These are phyloP conservation scores for Drosophila sp. DNA, from an alignment of 1,140 invertebrate genomes.

Conservation along the genomic window DNA sequence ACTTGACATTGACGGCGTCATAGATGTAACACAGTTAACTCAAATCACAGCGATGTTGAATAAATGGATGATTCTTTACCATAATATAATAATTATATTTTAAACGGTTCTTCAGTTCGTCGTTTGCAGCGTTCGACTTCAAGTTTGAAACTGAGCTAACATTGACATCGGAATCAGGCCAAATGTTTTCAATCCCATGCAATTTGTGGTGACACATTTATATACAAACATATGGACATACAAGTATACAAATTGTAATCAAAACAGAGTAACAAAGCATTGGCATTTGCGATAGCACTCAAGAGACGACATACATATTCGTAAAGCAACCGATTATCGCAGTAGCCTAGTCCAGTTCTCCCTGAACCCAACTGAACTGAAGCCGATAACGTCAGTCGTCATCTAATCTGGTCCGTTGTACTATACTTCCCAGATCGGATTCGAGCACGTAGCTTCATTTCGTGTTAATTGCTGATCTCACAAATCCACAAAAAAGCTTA, in stretches of 20 bases:
- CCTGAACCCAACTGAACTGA: conserved; percentile 25
- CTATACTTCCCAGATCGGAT: conserved; percentile 14
- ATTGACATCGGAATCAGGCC: conserved; percentile 50
- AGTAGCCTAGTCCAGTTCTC: conserved; percentile 24
- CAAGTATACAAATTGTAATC: conserved; percentile 42
- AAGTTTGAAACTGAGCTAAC: conserved; percentile 62
- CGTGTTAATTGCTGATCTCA: conserved; percentile 13
- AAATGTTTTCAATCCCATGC: conserved; percentile 73
- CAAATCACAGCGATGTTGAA: conserved; percentile 5
- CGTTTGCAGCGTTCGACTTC: conserved; percentile 61
- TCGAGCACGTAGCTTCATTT: conserved; percentile 23
- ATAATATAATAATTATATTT: conserved; percentile 30
- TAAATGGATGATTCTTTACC: conserved; percentile 23
- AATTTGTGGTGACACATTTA: conserved; percentile 59
- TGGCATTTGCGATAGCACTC: conserved; percentile 33
- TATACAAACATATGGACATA: conserved; percentile 23
- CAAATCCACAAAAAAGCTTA: background rate
- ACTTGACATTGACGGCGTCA: conserved; percentile 31
- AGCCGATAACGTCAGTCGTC: conserved; percentile 27
- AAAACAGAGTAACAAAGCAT: conserved; percentile 46
- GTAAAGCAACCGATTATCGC: conserved; percentile 24
- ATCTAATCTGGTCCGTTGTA: conserved; percentile 14
- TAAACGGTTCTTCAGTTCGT: conserved; percentile 26
- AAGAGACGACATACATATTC: conserved; percentile 19
- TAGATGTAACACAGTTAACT: background rate